Percentiles rank a stretch among this genome's conserved stretches.
Conservation (phyloP, 2,888 invertebrate species). For the Galerucella pusilla region DNA sequence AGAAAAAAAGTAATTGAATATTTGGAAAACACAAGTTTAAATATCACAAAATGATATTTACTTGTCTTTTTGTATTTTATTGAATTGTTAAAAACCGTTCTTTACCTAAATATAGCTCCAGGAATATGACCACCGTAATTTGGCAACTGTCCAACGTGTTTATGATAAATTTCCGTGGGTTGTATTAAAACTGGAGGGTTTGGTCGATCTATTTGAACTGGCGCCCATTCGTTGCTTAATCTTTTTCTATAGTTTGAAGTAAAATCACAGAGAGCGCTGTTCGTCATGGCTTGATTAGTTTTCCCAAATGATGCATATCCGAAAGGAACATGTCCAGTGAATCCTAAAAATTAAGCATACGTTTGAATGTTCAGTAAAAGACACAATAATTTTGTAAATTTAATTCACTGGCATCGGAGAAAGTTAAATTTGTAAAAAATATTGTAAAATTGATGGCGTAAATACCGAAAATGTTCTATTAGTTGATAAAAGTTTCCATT, state of each 20-base stretch:
- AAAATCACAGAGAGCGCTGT: constrained; percentile 79
- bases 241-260: constrained; percentile 79
- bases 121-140: constrained; percentile 84
- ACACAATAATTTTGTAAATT: too few species aligned
- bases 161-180: constrained; percentile 76
- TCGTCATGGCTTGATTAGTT: constrained; percentile 73
- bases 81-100: too few species aligned
- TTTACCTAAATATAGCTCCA: constrained; percentile 75
- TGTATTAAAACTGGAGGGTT: constrained; percentile 68
- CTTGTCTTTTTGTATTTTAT: too few species aligned
- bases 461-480: too few species aligned
- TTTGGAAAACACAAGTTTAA: too few species aligned
- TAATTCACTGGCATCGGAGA: too few species aligned
- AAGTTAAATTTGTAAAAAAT: too few species aligned
- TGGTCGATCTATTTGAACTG: constrained; percentile 69
- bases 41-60: too few species aligned
- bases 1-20: constrained; percentile 44
- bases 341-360: constrained; percentile 66
- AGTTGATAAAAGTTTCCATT: too few species aligned
- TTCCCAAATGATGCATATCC: constrained; percentile 75
- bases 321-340: constrained; percentile 75
- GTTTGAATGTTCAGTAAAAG: too few species aligned
- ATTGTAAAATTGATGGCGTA: too few species aligned
- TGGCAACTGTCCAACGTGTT: constrained; percentile 79
- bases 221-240: constrained; percentile 81